Base-by-base conservation (phyloP, 2,113 vertebrate species). In the Platichthys flesus region DNA sequence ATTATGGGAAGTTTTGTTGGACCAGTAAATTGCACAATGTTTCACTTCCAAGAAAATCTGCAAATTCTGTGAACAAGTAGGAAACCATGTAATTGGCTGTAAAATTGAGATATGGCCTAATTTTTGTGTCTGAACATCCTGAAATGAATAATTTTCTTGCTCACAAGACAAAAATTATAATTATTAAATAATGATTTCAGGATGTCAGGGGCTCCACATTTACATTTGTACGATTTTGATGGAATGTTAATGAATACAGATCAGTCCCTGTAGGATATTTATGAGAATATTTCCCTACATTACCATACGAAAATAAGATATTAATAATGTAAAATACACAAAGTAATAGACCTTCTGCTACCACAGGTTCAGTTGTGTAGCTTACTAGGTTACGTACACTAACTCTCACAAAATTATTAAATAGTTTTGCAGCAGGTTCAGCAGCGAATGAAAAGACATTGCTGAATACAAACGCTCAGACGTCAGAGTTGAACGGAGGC, bases 151-250 rank as follows among this genome's bases (percentile, higher is more conserved):
- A 23, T 61, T 71, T 16, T 58, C 42, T 20, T 42, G 57, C 2
- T 2, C 2, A 9, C 8, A 15, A 26, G 20, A 51, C 18, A 54
- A 2, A 2, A 20, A 63, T 10, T 4, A 58, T 9, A 12, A 49
- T 42, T 42, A 42, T 42, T 13, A 42, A 42, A 13, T 3, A 10
- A 3, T 12, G 9, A 42, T 47, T 4, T 26, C 69, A 59, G 59
- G 12, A 57, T 2, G 16, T 59, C 24, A 0, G 12, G 47, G 56
- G 5, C 13, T 45, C 4, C 4, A 16, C 15, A 2, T 71, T 63
- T 68, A n/a, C 45, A 60, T 68, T 14, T 76, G 40, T 45, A 40
- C 54, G 49, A 52, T 65, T 28, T 51, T 47, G 63, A 76, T 71
- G 2, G 61, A 14, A 28, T 42, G 23, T 51, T 20, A 49, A 35